Conservation (phyloP, 2,113 vertebrate genomes). For the Okapia johnstoni region DNA sequence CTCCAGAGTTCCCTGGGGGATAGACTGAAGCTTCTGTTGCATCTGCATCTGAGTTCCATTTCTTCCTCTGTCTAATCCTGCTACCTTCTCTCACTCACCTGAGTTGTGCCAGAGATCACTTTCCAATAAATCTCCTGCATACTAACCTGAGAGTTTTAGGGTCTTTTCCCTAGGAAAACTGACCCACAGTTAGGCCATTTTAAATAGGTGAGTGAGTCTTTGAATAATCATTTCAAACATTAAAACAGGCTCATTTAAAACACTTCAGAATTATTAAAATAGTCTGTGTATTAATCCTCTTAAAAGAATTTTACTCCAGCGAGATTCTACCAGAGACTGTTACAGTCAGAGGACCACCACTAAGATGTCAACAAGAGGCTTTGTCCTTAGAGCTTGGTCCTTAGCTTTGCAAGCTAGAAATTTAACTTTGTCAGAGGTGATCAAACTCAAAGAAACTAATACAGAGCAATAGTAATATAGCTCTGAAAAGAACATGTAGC, state of each 20-base stretch:
- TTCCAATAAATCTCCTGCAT: background rate
- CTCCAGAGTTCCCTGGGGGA: background rate
- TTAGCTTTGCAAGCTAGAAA: background rate
- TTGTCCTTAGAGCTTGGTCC: background rate
- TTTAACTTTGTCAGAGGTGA: background rate
- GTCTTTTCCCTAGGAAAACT: background rate
- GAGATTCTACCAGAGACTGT: background rate
- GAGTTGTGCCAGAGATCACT: background rate
- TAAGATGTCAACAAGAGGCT: background rate
- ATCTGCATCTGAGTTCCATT: background rate
- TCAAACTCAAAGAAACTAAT: background rate
- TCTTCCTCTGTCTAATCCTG: background rate
- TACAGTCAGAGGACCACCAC: background rate
- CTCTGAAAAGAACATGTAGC: background rate
- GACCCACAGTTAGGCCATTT: background rate
- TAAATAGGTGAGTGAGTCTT: background rate
- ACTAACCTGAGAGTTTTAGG: background rate
- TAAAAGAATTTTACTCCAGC: background rate
- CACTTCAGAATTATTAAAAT: background rate
- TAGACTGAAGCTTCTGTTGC: background rate
- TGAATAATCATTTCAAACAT: background rate
- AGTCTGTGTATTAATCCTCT: background rate
- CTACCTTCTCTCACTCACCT: background rate
- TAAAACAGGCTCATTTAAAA: background rate
- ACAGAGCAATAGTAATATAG: background rate